These are phyloP conservation scores for Tetrapedia diversipes DNA, from an alignment of 2,888 invertebrate genomes.

Conservation along the genomic window DNA sequence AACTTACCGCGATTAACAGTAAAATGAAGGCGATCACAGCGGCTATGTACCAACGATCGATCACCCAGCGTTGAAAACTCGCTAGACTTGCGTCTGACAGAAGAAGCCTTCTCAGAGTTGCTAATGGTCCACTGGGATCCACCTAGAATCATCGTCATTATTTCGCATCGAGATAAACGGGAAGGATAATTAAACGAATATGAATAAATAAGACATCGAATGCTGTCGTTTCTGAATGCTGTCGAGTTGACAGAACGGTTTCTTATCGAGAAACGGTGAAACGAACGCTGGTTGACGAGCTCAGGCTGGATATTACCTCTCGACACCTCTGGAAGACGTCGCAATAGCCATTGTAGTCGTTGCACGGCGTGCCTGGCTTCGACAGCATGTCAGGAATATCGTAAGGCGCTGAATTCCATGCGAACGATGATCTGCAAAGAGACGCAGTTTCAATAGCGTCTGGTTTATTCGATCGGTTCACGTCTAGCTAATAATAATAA, in stretches of 20 bases:
- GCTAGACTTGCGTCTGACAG: conserved; percentile 94
- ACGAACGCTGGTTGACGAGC: neutral
- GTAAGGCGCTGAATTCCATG: conserved; percentile 93
- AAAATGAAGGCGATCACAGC: conserved; percentile 88
- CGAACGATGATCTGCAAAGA: conserved; percentile 88
- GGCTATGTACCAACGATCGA: conserved; percentile 94
- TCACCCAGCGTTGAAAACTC: conserved; percentile 92
- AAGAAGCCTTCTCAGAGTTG: conserved; percentile 91
- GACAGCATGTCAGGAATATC: conserved; percentile 96
- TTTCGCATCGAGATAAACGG: neutral
- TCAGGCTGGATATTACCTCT: conserved; percentile 85
- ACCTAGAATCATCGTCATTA: conserved; percentile 77
- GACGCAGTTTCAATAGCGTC: conserved; percentile 13
- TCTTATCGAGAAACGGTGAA: neutral
- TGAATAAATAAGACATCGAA: neutral
- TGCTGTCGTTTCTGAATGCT: neutral
- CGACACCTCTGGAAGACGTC: conserved; percentile 90
- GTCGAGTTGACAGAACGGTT: neutral
- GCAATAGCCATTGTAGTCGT: conserved; percentile 93
- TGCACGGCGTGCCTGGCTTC: conserved; percentile 95
- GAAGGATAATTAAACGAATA: neutral
- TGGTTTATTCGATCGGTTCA: conserved; percentile 4
- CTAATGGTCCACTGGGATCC: conserved; percentile 95
- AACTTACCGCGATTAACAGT: conserved; percentile 90
- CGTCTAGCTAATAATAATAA: conserved; percentile 9